Conservation (phyloP, 2,113 vertebrate species). For the Cynocephalus volans region DNA sequence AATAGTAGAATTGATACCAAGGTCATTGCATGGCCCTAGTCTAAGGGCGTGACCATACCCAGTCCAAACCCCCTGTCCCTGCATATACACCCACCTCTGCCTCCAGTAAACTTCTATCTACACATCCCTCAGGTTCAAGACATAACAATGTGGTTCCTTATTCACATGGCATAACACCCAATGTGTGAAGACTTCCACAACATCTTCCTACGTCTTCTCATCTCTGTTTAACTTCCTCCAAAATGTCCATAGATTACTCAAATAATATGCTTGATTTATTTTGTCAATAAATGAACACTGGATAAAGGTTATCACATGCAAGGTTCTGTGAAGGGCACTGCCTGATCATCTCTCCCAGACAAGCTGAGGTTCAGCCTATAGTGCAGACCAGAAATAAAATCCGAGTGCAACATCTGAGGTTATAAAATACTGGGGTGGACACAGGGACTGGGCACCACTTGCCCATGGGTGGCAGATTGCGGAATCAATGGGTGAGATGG, state of each 20-base stretch:
- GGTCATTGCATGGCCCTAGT: neutral
- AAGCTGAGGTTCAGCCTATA: neutral
- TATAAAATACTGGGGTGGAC: neutral
- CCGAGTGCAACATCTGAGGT: neutral
- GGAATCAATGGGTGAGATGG: neutral
- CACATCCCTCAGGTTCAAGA: neutral
- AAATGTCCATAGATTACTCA: neutral
- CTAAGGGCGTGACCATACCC: neutral
- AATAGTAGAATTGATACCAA: neutral
- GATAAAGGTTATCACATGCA: neutral
- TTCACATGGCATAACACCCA: neutral
- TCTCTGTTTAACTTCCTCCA: neutral
- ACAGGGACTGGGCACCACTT: neutral
- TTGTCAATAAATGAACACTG: neutral
- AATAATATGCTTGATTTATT: neutral
- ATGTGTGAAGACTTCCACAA: neutral
- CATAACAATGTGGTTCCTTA: neutral
- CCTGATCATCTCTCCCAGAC: neutral
- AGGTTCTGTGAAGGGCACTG: neutral
- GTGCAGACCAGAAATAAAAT: neutral
- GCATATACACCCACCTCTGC: neutral
- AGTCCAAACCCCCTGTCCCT: neutral
- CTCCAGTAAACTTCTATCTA: neutral
- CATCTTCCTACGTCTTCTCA: neutral
- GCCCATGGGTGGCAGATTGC: neutral